Base-by-base conservation (phyloP, 2,888 invertebrate species). In the Caenorhabditis imperialis region DNA sequence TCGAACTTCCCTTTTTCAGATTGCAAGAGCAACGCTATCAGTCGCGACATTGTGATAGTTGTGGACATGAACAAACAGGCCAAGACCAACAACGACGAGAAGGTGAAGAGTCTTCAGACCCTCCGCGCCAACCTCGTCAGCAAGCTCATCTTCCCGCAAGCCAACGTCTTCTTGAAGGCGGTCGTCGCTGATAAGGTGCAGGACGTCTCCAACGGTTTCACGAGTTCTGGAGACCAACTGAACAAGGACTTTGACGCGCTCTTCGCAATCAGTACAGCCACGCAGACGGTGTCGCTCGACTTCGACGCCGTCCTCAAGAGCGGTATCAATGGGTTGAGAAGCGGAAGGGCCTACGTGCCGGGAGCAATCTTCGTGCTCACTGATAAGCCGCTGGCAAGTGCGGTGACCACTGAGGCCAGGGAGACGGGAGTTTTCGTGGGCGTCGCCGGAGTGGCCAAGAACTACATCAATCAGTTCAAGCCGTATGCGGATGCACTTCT, bases 61-160 rank as follows among this genome's bases (percentile, higher is more conserved):
- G 44, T 74, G n/a, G 73, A 74, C 37, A 53, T 72, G 58, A 53
- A 65, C 38, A 40, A 53, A 22, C 45, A 50, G 18, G 1, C 16
- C 42, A 73, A 73, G 54, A 67, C 48, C n/a, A 50, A 74, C 38
- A 55, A 65, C 10, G 42, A 53, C 3, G 61, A 67, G 40, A 74
- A 74, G 35, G 40, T 60, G 4, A 20, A 27, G 4, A 61, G 60
- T 51, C 48, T 74, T 22, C 18, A 45, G 1, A 6, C 16, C 0
- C 33, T 61, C 14, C 35, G 57, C 7, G 12, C 27, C 10, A 55
- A 50, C 14, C 37, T 67, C n/a, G n/a, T 44, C 10, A 44, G 33
- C 5, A 45, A 45, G 37, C 33, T 74, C 50, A 47, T 42, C 14
- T 67, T 74, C 60, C 44, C 60, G 35, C 38, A 62, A n/a, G 62